phyloP scores from a whole-genome alignment of 2,113 vertebrate species.

The Lycocorax pyrrhopterus region DNA sequence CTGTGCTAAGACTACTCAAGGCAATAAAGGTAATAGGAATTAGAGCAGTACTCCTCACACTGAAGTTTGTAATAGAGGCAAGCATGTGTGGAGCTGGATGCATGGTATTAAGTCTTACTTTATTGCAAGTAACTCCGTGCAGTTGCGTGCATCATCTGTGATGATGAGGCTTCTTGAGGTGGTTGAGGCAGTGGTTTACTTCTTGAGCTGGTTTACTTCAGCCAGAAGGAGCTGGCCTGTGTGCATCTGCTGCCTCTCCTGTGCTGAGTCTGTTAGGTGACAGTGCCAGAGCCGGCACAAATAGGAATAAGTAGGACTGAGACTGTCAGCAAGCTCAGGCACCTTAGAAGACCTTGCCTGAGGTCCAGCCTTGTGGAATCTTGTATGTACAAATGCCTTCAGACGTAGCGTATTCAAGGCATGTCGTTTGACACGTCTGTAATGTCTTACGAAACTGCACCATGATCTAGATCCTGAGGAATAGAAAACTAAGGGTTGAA shows the following conservation, averaged over 20 bases:
- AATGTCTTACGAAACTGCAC: neutral
- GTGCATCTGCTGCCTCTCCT: neutral
- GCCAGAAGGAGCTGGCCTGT: neutral
- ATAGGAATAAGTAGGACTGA: neutral
- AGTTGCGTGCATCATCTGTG: neutral
- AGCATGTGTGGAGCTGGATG: neutral
- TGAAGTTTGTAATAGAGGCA: neutral
- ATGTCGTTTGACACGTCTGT: accelerated
- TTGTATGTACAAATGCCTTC: neutral
- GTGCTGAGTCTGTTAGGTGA: neutral
- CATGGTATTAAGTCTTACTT: neutral
- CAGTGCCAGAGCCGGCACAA: neutral
- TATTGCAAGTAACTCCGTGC: neutral
- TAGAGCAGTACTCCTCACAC: neutral
- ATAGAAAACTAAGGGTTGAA: neutral
- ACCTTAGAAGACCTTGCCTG: neutral
- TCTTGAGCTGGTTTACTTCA: neutral
- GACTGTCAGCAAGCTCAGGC: neutral
- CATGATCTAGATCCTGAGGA: neutral
- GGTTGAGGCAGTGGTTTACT: neutral
- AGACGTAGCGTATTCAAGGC: neutral
- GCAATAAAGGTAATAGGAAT: neutral
- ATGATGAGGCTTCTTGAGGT: neutral
- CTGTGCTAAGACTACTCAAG: neutral
- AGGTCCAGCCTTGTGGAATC: neutral